Evolutionary conservation across 2,888 invertebrate species (phyloP).

Genomic region (Metopia argyrocephala): DNA sequence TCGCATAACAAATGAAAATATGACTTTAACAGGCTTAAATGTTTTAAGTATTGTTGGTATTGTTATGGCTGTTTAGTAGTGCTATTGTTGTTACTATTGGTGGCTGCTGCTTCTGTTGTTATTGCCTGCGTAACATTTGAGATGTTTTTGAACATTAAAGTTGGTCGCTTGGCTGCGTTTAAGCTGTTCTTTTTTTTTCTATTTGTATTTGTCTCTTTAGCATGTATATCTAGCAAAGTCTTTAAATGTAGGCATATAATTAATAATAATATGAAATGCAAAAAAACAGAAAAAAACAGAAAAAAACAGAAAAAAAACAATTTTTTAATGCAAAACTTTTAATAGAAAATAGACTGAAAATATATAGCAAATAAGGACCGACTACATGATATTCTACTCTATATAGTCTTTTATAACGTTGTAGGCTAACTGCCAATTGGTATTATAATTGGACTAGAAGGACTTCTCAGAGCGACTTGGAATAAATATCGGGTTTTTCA

Average conservation of each 20-base stretch:
- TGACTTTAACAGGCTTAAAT: conserved; percentile 55
- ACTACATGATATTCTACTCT: no score
- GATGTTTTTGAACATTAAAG: conserved; percentile 30
- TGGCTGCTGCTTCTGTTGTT: background rate
- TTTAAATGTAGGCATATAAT: conserved; percentile 56
- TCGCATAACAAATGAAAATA: conserved; percentile 33
- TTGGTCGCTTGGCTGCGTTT: conserved; percentile 18
- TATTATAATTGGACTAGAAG: no score
- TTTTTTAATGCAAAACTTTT: no score
- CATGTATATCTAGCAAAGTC: no score
- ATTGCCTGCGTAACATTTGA: conserved; percentile 56
- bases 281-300: conserved; percentile 21
- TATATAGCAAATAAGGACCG: no score
- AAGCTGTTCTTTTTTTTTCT: background rate
- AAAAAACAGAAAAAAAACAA: conserved; percentile 5
- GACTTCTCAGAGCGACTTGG: no score
- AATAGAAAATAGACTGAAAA: no score
- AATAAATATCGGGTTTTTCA: no score
- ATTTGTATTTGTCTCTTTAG: conserved; percentile 1
- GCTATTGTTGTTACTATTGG: background rate
- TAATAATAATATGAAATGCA: conserved; percentile 47
- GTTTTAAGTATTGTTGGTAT: conserved; percentile 8
- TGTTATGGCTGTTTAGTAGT: background rate
- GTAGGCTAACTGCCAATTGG: no score
- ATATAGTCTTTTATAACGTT: no score